Evolutionary conservation across 1,140 invertebrate species (phyloP).

Genomic region (Drosophila watanabei): DNA sequence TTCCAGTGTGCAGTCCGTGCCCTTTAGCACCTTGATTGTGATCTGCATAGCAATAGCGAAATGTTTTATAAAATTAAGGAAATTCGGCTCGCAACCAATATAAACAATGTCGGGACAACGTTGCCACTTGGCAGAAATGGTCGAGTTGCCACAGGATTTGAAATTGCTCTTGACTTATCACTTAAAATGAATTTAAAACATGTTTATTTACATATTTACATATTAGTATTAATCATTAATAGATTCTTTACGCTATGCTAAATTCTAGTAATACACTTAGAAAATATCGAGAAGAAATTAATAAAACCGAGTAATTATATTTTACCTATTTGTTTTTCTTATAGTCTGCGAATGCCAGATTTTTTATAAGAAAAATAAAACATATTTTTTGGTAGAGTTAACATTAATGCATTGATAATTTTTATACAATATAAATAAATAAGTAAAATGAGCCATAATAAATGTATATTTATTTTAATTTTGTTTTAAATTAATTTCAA

Average conservation of each 20-base stretch:
- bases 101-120: conserved; percentile 44
- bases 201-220: too few relatives aligned
- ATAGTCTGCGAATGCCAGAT: too few relatives aligned
- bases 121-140: conserved; percentile 20
- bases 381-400: too few relatives aligned
- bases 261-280: background rate
- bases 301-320: too few relatives aligned
- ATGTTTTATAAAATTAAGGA: conserved; percentile 7
- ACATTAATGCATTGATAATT: too few relatives aligned
- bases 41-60: conserved; percentile 84
- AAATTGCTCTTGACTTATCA: background rate
- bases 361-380: too few relatives aligned
- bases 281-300: too few relatives aligned
- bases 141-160: conserved; percentile 3
- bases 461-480: too few relatives aligned
- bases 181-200: background rate
- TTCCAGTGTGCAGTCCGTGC: conserved; percentile 86
- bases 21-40: conserved; percentile 86
- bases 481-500: too few relatives aligned
- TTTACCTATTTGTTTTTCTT: too few relatives aligned
- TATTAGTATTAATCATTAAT: background rate
- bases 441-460: too few relatives aligned
- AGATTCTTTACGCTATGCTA: background rate
- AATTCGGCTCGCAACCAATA: conserved; percentile 45
- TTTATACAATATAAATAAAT: too few relatives aligned